These are phyloP conservation scores for Orthonevra nobilis DNA, from an alignment of 2,888 invertebrate species.

Conservation along the genomic window DNA sequence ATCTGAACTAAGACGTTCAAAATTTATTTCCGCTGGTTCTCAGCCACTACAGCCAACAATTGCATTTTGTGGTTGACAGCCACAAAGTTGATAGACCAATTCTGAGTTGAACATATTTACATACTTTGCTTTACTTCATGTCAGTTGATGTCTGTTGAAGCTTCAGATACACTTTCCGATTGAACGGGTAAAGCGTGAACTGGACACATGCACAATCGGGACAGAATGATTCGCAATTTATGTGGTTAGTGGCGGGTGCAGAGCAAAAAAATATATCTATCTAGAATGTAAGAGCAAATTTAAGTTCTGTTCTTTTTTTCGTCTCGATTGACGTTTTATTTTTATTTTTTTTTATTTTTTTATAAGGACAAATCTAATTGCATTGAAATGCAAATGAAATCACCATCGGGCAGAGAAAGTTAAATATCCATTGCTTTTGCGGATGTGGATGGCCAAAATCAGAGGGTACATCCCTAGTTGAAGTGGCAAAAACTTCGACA, in stretches of 20 bases:
- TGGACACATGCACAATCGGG: conserved; percentile 21
- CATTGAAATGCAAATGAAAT: conserved; percentile 58
- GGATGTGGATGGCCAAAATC: conserved; percentile 50
- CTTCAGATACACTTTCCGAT: neutral
- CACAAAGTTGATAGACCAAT: conserved; percentile 48
- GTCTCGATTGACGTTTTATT: conserved; percentile 1
- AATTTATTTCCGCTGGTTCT: too few relatives aligned
- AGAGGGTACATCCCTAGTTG: conserved; percentile 22
- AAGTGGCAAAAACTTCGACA: conserved; percentile 26
- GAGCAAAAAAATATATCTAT: conserved; percentile 26
- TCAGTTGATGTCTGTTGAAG: too few relatives aligned
- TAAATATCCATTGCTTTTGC: conserved; percentile 40
- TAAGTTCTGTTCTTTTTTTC: neutral
- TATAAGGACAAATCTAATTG: conserved; percentile 47
- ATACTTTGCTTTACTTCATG: conserved; percentile 18
- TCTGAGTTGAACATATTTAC: conserved; percentile 37
- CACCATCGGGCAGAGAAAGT: conserved; percentile 34
- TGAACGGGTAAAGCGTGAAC: neutral
- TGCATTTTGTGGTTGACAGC: conserved; percentile 39
- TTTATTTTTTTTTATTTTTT: conserved; percentile 27
- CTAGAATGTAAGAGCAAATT: conserved; percentile 11
- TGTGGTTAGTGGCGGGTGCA: conserved; percentile 22
- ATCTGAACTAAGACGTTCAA: too few relatives aligned
- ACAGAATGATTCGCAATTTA: conserved; percentile 46
- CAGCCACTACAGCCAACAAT: conserved; percentile 42